Evolutionary conservation across 2,113 vertebrate genomes (phyloP), one percentile per base, ranked within the genome.

Genomic region (Halichoerus grypus): DNA sequence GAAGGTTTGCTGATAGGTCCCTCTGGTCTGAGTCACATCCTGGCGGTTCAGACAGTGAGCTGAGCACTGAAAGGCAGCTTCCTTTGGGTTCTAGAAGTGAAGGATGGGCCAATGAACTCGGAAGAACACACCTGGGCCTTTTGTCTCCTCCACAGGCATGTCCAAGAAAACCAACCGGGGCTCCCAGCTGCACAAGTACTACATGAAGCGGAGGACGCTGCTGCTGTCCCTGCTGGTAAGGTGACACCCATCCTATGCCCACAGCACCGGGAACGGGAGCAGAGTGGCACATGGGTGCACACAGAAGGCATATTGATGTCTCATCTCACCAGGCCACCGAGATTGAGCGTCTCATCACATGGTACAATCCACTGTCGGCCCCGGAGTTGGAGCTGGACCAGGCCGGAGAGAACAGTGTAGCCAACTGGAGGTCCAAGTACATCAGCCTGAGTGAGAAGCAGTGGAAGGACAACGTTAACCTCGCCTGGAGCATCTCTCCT

Each of bases 361-460:
- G 99, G 99, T 99, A 99, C 98, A 99, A 99, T 98, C 99, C 99
- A 0, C 98, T 99, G 71, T 99, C 99, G 4, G 99, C 99, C 65
- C 99, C 99, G 53, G 99, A 99, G 98, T 98, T 99, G 31, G 99
- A 99, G 83, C 96, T 99, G 91, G 99, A 99, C 96, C 99, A 99
- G 98, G 99, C 99, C 0, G 99, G 99, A 94, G 99, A 99, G 97
- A 99, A 98, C 97, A 99, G 99, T 7, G 99, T 99, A 18, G 99
- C 99, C 61, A 99, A 99, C 98, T 99, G 99, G 99, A 99, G 99
- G 93, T 99, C 99, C 90, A 99, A 99, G 94, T 99, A 99, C 96
- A 99, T 99, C 98, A 99, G 99, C 97, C 98, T 99, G 89, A 99
- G 99, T 5, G 99, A 99, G 98, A 99, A 99, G 98, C 99, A 99